Evolutionary conservation across 2,888 invertebrate genomes (phyloP).

Genomic region (Orthosia incerta): DNA sequence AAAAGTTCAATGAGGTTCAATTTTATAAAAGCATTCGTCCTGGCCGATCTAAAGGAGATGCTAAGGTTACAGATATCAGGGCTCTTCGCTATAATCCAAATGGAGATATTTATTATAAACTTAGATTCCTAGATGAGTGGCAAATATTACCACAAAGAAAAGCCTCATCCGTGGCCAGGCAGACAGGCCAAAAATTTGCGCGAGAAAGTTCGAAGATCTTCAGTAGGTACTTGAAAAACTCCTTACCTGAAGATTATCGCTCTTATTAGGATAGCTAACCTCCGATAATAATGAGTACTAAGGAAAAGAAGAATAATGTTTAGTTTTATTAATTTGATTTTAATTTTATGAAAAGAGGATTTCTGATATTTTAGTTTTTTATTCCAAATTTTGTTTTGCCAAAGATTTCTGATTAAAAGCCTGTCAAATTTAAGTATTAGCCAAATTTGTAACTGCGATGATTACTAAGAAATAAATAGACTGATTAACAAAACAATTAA

Average conservation of each 20-base stretch:
- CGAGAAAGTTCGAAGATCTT: constrained; percentile 12
- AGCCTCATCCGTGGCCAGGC: constrained; percentile 5
- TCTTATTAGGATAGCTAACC: background rate
- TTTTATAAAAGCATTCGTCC: no score
- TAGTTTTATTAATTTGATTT: background rate
- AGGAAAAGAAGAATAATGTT: background rate
- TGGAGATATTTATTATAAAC: constrained; percentile 23
- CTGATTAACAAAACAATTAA: no score
- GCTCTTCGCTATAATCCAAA: constrained; percentile 28
- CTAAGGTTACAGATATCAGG: no score
- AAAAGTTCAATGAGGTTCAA: no score
- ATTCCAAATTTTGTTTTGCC: background rate
- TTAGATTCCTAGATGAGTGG: constrained; percentile 19
- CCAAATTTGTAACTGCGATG: no score
- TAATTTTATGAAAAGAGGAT: constrained; percentile 3
- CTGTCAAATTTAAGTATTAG: background rate
- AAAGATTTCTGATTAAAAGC: background rate
- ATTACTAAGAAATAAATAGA: no score
- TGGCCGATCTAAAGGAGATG: no score
- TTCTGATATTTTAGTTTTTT: background rate
- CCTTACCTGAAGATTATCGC: constrained; percentile 2
- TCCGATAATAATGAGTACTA: background rate
- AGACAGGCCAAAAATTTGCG: constrained; percentile 2
- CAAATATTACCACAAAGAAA: constrained; percentile 18
- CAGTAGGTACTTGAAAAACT: constrained; percentile 12